Percentiles rank a stretch among this genome's conserved stretches.
Evolutionary conservation across 1,140 invertebrate genomes (phyloP).

Genomic region (Amphibalanus amphitrite): DNA sequence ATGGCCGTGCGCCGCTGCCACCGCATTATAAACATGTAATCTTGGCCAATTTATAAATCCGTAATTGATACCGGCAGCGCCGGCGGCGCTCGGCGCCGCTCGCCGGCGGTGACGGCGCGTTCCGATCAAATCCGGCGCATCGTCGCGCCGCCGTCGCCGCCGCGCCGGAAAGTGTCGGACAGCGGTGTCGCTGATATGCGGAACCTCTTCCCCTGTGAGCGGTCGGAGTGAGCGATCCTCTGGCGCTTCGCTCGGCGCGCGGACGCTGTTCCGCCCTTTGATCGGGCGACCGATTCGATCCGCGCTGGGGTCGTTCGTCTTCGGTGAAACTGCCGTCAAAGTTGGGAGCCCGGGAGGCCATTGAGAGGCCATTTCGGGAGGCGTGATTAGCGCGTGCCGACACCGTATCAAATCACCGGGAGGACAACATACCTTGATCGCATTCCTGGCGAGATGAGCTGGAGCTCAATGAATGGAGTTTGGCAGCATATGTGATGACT

Average conservation of each 20-base stretch:
- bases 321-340: background rate
- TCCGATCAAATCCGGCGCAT: background rate
- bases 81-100: too few species aligned
- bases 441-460: too few species aligned
- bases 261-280: too few species aligned
- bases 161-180: too few species aligned
- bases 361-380: background rate
- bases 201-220: background rate
- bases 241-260: too few species aligned
- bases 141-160: too few species aligned
- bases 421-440: too few species aligned
- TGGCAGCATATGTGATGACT: too few species aligned
- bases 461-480: too few species aligned
- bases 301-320: background rate
- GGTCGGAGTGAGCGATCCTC: background rate
- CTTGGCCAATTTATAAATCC: background rate
- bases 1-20: background rate
- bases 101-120: background rate
- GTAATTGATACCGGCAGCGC: background rate
- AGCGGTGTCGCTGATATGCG: background rate
- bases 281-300: background rate
- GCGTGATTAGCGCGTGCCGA: background rate
- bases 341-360: background rate
- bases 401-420: too few species aligned
- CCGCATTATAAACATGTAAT: constrained; percentile 1